A percentile compares a stretch with the other conserved stretches of the same genome.
Conservation (phyloP, 2,113 vertebrate genomes). For the Fregata magnificens region DNA sequence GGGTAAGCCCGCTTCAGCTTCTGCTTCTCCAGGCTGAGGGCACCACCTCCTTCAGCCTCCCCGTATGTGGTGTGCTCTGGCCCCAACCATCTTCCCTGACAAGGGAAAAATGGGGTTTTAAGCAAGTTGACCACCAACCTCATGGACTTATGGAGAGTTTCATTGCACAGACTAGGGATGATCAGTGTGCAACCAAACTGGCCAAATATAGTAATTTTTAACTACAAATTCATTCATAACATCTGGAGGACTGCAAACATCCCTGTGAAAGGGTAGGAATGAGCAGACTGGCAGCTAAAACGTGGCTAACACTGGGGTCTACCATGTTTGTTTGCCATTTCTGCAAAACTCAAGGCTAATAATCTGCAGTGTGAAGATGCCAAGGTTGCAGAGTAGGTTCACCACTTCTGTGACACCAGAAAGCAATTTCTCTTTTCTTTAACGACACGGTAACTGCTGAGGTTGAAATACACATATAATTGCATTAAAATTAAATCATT, state of each 20-base stretch:
- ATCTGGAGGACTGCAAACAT: not conserved
- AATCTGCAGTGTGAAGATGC: not conserved
- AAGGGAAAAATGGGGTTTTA: not conserved
- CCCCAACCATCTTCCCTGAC: not conserved
- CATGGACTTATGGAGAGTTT: not conserved
- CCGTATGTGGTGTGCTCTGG: not conserved
- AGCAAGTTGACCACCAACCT: not conserved
- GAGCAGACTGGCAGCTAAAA: not conserved
- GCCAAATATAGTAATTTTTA: not conserved
- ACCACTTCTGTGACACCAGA: not conserved
- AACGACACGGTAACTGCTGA: not conserved
- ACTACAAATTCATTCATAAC: not conserved
- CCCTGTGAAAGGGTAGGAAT: not conserved
- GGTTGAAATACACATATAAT: not conserved
- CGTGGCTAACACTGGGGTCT: fast-evolving
- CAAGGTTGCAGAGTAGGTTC: not conserved
- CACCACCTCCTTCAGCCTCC: not conserved
- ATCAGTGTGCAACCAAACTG: not conserved
- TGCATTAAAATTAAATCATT: not conserved
- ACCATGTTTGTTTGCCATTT: not conserved
- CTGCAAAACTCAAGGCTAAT: not conserved
- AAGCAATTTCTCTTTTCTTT: not conserved
- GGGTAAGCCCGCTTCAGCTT: not conserved
- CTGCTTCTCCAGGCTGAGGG: not conserved
- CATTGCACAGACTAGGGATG: not conserved